A percentile compares a stretch with the other conserved stretches of the same genome.
phyloP scores from a whole-genome alignment of 2,888 invertebrate species.

The Graphium colonna region DNA sequence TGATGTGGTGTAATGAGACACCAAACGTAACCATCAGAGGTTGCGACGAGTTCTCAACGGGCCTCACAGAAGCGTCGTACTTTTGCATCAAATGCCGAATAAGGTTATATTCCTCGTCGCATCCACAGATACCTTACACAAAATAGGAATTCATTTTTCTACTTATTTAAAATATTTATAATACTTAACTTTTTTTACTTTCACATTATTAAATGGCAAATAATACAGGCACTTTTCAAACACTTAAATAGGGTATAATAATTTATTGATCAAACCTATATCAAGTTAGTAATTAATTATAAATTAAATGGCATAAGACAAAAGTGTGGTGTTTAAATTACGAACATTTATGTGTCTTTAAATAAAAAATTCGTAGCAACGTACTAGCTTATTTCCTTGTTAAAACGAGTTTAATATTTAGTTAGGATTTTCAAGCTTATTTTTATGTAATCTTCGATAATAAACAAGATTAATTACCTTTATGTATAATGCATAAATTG shows the following conservation, averaged over 20 bases:
- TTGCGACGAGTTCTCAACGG: conserved; percentile 87
- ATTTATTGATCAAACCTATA: not conserved
- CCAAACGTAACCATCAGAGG: conserved; percentile 90
- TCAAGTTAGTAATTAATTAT: too few relatives aligned
- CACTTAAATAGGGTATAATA: not conserved
- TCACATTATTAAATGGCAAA: not conserved
- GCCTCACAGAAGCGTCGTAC: conserved; percentile 89
- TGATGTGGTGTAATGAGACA: conserved; percentile 90
- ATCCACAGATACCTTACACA: conserved; percentile 48
- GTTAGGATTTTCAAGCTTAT: too few relatives aligned
- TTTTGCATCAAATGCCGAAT: conserved; percentile 85
- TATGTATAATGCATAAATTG: too few relatives aligned
- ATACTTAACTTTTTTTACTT: not conserved
- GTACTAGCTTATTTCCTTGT: too few relatives aligned
- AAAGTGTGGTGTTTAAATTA: too few relatives aligned
- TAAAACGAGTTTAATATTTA: too few relatives aligned
- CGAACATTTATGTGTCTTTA: too few relatives aligned
- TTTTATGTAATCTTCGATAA: too few relatives aligned
- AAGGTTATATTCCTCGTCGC: conserved; percentile 86
- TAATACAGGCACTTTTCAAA: not conserved
- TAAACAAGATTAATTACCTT: too few relatives aligned
- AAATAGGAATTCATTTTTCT: not conserved
- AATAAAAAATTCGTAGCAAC: too few relatives aligned
- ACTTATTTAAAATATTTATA: not conserved
- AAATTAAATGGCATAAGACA: too few relatives aligned